A percentile compares a stretch with the other conserved stretches of the same genome.
Evolutionary conservation across 1,140 invertebrate species (phyloP).

Genomic region (Diabrotica virgifera): DNA sequence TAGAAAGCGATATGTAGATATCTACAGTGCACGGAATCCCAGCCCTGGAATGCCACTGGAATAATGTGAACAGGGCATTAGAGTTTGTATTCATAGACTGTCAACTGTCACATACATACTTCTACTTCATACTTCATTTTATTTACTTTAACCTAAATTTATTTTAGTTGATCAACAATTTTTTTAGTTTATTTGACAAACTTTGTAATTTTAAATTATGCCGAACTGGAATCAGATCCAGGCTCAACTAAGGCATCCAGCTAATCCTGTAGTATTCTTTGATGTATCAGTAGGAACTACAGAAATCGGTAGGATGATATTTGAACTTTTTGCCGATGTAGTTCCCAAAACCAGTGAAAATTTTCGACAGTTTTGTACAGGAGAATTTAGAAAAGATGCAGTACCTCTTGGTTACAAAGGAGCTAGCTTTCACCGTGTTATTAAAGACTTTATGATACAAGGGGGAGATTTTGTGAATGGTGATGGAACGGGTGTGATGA

Average conservation of each 20-base stretch:
- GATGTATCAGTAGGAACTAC: slow-evolving; percentile 92
- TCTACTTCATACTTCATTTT: too few relatives aligned
- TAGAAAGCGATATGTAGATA: too few relatives aligned
- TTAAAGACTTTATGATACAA: slow-evolving; percentile 99
- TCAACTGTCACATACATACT: too few relatives aligned
- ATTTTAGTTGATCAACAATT: too few relatives aligned
- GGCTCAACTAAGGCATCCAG: slow-evolving; percentile 82
- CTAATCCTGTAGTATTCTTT: slow-evolving; percentile 96
- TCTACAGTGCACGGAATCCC: too few relatives aligned
- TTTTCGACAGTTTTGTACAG: slow-evolving; percentile 97
- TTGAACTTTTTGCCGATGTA: slow-evolving; percentile 95
- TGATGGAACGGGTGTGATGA: slow-evolving; percentile 97
- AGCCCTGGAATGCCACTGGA: too few relatives aligned
- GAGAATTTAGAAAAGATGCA: slow-evolving; percentile 86
- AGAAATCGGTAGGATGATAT: slow-evolving; percentile 90
- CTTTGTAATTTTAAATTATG: slow-evolving; percentile 54
- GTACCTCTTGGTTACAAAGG: slow-evolving; percentile 97
- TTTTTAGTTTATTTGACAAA: too few relatives aligned
- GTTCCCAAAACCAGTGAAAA: slow-evolving; percentile 98
- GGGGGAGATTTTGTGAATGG: slow-evolving; percentile 98
- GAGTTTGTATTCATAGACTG: too few relatives aligned
- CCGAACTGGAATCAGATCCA: slow-evolving; percentile 91
- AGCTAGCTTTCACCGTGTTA: slow-evolving; percentile 95
- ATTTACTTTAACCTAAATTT: too few relatives aligned
- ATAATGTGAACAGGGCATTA: too few relatives aligned